A percentile compares a stretch with the other conserved stretches of the same genome.
These are phyloP conservation scores for Cotesia congregata DNA, from an alignment of 2,888 invertebrate genomes.

Conservation along the genomic window DNA sequence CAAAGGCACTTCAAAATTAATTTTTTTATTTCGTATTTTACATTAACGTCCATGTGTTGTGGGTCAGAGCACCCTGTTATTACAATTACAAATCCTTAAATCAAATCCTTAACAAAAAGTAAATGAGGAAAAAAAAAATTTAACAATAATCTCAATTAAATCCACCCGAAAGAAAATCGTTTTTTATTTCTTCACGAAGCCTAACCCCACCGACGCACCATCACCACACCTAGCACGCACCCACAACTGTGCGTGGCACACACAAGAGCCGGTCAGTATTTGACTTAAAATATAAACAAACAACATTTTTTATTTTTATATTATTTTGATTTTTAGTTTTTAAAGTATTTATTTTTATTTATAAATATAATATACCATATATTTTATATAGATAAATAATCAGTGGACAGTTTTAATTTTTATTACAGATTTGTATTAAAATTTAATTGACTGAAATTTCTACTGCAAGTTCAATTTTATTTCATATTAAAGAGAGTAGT, in stretches of 20 bases:
- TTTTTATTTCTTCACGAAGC: conserved; percentile 49
- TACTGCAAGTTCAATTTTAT: too few relatives aligned
- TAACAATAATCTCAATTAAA: conserved; percentile 42
- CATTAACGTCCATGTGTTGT: conserved; percentile 69
- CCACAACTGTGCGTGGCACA: conserved; percentile 44
- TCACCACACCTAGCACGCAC: conserved; percentile 58
- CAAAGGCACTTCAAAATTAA: conserved; percentile 25
- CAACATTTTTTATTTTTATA: neutral
- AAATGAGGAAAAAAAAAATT: conserved; percentile 32
- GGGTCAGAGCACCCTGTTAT: conserved; percentile 69
- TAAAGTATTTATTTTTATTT: too few relatives aligned
- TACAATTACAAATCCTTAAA: conserved; percentile 44
- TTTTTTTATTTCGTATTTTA: conserved; percentile 32
- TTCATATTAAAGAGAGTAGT: too few relatives aligned
- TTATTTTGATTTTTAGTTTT: neutral
- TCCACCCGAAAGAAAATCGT: conserved; percentile 42
- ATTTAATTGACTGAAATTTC: too few relatives aligned
- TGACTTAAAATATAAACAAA: conserved; percentile 2
- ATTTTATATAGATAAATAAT: too few relatives aligned
- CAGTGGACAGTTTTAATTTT: too few relatives aligned
- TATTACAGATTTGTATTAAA: too few relatives aligned
- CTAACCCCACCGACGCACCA: conserved; percentile 64
- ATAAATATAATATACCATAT: too few relatives aligned
- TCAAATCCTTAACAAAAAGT: conserved; percentile 40
- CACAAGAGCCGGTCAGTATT: conserved; percentile 32